A percentile compares a stretch with the other conserved stretches of the same genome.
Conservation (phyloP, 2,113 vertebrate species). For the Centropristis striata region DNA sequence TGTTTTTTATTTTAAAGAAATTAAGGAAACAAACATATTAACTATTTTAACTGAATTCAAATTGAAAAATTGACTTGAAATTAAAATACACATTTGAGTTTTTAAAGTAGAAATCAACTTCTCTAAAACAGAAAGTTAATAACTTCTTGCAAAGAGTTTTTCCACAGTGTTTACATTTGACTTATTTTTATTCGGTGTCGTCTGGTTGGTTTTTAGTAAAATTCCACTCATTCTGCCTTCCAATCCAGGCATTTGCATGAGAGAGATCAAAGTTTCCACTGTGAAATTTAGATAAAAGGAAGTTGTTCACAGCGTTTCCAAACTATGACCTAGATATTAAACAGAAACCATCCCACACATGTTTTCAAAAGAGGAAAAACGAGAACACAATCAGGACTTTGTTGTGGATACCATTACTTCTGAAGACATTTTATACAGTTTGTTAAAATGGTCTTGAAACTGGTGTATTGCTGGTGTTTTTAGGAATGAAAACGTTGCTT, state of each 20-base stretch:
- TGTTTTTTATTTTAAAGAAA: no score
- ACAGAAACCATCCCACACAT: neutral
- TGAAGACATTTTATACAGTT: neutral
- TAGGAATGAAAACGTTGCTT: neutral
- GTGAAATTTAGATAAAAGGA: neutral
- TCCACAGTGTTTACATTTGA: no score
- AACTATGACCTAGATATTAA: neutral
- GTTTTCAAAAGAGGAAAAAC: neutral
- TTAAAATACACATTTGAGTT: no score
- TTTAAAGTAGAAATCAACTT: no score
- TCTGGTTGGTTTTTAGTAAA: no score
- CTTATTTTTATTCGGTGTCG: no score
- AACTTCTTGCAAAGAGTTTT: no score
- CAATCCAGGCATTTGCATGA: neutral
- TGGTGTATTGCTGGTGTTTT: neutral
- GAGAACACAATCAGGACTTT: neutral
- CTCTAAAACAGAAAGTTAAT: no score
- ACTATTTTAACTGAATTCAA: no score
- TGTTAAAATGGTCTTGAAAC: conserved; percentile 6
- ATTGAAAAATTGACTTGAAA: no score
- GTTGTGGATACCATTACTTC: neutral
- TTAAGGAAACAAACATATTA: no score
- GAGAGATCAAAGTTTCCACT: neutral
- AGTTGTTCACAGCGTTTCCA: neutral
- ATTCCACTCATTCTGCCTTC: no score